Conservation (phyloP, 2,888 invertebrate genomes). For the Drosophila pseudotalamancana region DNA sequence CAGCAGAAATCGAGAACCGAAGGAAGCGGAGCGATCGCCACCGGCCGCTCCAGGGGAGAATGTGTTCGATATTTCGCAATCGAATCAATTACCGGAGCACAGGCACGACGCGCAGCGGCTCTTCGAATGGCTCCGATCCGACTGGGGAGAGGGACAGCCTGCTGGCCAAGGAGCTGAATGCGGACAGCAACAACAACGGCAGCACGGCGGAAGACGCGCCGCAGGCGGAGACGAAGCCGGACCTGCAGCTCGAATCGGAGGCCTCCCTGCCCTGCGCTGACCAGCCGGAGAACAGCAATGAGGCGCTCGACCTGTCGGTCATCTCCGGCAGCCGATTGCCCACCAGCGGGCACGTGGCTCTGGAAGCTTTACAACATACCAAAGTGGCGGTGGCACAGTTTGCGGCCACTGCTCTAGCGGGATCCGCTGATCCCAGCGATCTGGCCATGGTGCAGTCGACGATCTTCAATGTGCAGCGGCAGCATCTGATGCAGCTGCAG, state of each 20-base stretch:
- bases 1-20: conserved; percentile 28
- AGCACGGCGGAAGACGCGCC: conserved; percentile 37
- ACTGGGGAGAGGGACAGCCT: conserved; percentile 45
- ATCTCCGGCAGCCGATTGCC: conserved; percentile 74
- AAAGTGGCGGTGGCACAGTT: conserved; percentile 92
- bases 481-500: conserved; percentile 97
- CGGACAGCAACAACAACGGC: conserved; percentile 82
- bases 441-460: conserved; percentile 95
- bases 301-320: conserved; percentile 82
- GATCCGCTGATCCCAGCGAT: conserved; percentile 86
- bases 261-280: conserved; percentile 18
- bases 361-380: conserved; percentile 97
- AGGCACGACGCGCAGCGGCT: conserved; percentile 67
- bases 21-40: conserved; percentile 30
- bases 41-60: conserved; percentile 47
- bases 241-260: conserved; percentile 21
- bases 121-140: conserved; percentile 36
- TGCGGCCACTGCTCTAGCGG: conserved; percentile 92
- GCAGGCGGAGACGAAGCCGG: conserved; percentile 20
- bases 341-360: conserved; percentile 90
- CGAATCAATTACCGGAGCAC: conserved; percentile 83
- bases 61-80: conserved; percentile 84
- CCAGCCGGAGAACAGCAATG: conserved; percentile 69
- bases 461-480: conserved; percentile 96
- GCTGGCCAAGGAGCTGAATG: conserved; percentile 80